Percentiles rank a stretch among this genome's conserved stretches.
These are phyloP conservation scores for Brotula barbata DNA, from an alignment of 2,797 vertebrate genomes.

Conservation along the genomic window DNA sequence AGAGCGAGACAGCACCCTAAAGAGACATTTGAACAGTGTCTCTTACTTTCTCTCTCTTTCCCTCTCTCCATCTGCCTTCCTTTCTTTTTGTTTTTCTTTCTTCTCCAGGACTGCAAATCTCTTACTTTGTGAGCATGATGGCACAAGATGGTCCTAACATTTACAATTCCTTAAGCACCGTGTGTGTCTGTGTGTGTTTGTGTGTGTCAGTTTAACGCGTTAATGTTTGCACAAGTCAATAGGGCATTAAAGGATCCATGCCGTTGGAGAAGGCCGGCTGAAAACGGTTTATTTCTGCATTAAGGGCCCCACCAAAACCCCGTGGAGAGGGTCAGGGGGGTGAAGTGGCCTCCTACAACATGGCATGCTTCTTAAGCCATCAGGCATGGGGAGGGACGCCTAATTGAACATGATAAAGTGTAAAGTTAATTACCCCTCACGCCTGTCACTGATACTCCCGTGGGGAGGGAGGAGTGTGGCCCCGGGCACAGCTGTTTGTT, in stretches of 20 bases:
- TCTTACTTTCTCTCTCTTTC: background rate
- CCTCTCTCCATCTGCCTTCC: background rate
- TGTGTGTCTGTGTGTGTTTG: background rate
- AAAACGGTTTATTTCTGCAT: constrained; percentile 70
- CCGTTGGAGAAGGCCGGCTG: constrained; percentile 40
- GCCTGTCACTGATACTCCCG: constrained; percentile 93
- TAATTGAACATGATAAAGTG: constrained; percentile 99
- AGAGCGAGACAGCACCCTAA: constrained; percentile 58
- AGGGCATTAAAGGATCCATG: constrained; percentile 31
- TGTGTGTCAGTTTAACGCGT: constrained; percentile 7
- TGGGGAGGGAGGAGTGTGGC: constrained; percentile 85
- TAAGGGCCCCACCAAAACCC: constrained; percentile 60
- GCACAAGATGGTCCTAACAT: background rate
- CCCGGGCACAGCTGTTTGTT: constrained; percentile 94
- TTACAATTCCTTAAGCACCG: background rate
- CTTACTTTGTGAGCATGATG: constrained; percentile 8
- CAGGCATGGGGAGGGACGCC: constrained; percentile 89
- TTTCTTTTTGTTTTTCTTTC: constrained; percentile 1
- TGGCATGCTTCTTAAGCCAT: constrained; percentile 95
- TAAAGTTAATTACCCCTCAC: constrained; percentile 99
- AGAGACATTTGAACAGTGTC: constrained; percentile 43
- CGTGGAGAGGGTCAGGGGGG: constrained; percentile 74
- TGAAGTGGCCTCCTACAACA: constrained; percentile 76
- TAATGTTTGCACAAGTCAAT: constrained; percentile 30
- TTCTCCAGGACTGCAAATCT: background rate